These are phyloP conservation scores for Spialia ferax DNA, from an alignment of 2,888 invertebrate species.

Conservation along the genomic window DNA sequence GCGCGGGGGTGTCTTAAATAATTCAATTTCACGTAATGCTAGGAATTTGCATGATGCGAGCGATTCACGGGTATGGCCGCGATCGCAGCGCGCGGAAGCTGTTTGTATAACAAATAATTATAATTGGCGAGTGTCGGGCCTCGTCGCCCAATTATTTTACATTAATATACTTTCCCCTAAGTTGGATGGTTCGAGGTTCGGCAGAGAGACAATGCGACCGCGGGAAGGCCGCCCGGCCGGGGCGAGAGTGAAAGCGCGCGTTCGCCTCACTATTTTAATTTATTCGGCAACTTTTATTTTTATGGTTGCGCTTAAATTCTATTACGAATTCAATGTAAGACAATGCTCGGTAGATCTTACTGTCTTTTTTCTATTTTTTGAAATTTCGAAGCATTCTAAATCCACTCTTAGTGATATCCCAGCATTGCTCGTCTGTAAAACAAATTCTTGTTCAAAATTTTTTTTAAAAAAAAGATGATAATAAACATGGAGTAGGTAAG, in stretches of 20 bases:
- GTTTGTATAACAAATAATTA: constrained; percentile 59
- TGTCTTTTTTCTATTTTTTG: neutral
- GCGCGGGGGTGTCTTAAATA: constrained; percentile 45
- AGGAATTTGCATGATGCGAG: constrained; percentile 58
- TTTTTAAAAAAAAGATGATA: too few species aligned
- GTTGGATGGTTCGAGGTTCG: constrained; percentile 61
- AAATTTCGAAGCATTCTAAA: neutral
- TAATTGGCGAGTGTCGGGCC: constrained; percentile 53
- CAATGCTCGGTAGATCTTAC: constrained; percentile 22
- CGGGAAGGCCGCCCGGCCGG: constrained; percentile 45
- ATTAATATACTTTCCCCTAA: constrained; percentile 69
- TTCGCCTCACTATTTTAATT: constrained; percentile 42
- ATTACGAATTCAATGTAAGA: constrained; percentile 36
- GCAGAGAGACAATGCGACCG: constrained; percentile 57
- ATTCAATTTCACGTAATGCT: constrained; percentile 54
- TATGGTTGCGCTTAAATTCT: constrained; percentile 35
- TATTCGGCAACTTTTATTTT: constrained; percentile 43
- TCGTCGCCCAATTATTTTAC: constrained; percentile 60
- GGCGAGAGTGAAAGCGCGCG: constrained; percentile 49
- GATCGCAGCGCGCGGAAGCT: constrained; percentile 4
- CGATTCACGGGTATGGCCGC: constrained; percentile 35
- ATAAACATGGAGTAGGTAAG: too few species aligned
- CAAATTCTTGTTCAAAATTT: too few species aligned
- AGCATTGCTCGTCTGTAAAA: too few species aligned
- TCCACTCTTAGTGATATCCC: neutral